Evolutionary conservation across 1,140 invertebrate species (phyloP).

Genomic region (Atta texana): DNA sequence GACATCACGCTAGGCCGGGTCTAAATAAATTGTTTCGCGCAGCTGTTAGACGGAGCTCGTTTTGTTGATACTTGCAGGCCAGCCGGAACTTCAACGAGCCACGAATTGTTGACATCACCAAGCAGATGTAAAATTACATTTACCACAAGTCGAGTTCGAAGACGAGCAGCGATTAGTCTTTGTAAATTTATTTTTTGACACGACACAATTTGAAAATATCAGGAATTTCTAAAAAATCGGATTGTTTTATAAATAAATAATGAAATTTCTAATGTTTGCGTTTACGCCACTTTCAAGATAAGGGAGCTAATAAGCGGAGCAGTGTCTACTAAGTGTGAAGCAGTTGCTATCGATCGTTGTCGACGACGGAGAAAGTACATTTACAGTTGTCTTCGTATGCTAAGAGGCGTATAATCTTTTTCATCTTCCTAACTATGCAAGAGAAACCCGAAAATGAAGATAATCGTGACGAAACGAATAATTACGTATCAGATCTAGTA

Average conservation of each 20-base stretch:
- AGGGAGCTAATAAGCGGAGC: background rate
- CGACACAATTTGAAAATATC: background rate
- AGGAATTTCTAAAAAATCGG: background rate
- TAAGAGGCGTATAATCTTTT: conserved; percentile 1
- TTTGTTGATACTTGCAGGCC: background rate
- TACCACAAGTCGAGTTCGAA: background rate
- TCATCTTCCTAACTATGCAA: background rate
- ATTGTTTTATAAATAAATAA: background rate
- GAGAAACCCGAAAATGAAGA: conserved; percentile 8
- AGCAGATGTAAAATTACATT: conserved; percentile 18
- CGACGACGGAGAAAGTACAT: conserved; percentile 47
- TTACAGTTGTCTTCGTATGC: background rate
- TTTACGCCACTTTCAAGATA: background rate
- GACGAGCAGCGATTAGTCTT: background rate
- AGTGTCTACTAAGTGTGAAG: background rate
- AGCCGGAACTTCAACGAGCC: conserved; percentile 1
- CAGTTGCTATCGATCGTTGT: conserved; percentile 18
- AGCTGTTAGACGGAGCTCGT: conserved; percentile 13
- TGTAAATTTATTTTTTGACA: background rate
- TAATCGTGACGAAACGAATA: background rate
- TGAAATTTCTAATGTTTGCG: background rate
- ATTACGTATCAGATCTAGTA: conserved; percentile 26
- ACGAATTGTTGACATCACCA: background rate
- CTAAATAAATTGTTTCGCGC: conserved; percentile 33
- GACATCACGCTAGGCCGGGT: conserved; percentile 13